Base-by-base conservation (phyloP, 2,888 invertebrate genomes). In the Apoderus coryli region DNA sequence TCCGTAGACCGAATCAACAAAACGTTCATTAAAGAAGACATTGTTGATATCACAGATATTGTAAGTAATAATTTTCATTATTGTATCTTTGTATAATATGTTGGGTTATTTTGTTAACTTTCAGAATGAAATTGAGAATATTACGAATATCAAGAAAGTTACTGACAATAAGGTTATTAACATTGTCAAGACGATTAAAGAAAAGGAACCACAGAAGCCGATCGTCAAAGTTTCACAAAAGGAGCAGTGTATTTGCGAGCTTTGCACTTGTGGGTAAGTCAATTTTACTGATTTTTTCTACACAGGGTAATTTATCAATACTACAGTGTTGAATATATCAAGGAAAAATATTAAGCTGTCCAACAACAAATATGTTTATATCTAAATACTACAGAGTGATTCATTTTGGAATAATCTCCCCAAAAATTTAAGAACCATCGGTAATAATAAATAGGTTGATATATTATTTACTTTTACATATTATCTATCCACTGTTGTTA, bases 221-320 rank as follows among this genome's bases (percentile, higher is more conserved):
- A 52, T 55, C 23, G n/a, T n/a, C n/a, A 57, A 60, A 44, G 59
- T 61, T 3, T 56, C 57, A 5, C 50, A 62, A 41, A 78, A 76
- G 52, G 85, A 85, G 51, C 78, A 81, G 57, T 86, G 86, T 56
- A 82, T 86, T 49, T 86, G 86, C 54, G 84, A 86, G 63, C 75
- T 86, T 39, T 86, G 86, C 57, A 86, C 84, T 50, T 86, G 86
- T 63, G 86, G 86, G 86, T 86, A 60, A 76, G 81, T 71, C 28
- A 15, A 25, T 27, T 34, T 31, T 19, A n/a, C n/a, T n/a, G 19
- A 19, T n/a, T n/a, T n/a, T n/a, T n/a, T n/a, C n/a, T n/a, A n/a
- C n/a, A n/a, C n/a, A n/a, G n/a, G n/a, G n/a, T n/a, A n/a, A n/a
- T n/a, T n/a, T n/a, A n/a, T n/a, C n/a, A n/a, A n/a, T n/a, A n/a